Evolutionary conservation across 2,888 invertebrate genomes (phyloP).

Genomic region (Cartodere bifasciata): DNA sequence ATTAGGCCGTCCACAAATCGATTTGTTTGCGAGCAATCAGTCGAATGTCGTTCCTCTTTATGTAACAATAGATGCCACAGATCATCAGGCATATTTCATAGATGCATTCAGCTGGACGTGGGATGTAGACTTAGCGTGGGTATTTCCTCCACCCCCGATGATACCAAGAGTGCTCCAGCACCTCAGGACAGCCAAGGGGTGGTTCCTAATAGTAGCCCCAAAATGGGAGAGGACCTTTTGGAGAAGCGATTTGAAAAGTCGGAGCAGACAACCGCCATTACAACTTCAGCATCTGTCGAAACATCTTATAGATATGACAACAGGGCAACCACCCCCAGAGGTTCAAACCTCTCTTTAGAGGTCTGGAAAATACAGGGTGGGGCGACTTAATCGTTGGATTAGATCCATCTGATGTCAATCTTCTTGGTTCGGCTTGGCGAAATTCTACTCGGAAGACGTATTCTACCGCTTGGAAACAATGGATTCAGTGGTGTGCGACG

Average conservation of each 20-base stretch:
- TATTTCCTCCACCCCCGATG: conserved; percentile 23
- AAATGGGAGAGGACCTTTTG: conserved; percentile 21
- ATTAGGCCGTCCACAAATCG: conserved; percentile 13
- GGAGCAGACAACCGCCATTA: conserved; percentile 19
- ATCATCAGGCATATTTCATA: too few species aligned
- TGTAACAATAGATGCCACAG: conserved; percentile 9
- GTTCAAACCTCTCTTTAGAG: conserved; percentile 10
- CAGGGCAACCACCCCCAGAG: conserved; percentile 7
- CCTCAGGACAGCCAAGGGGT: conserved; percentile 17
- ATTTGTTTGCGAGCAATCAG: conserved; percentile 13
- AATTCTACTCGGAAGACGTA: background rate
- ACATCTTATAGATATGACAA: conserved; percentile 11
- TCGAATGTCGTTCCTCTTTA: conserved; percentile 13
- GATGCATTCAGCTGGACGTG: conserved; percentile 1
- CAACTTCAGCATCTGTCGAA: conserved; percentile 10
- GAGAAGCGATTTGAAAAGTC: conserved; percentile 20
- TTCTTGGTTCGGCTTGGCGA: background rate
- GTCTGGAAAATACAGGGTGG: conserved; percentile 1
- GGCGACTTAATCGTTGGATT: background rate
- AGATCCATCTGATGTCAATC: background rate
- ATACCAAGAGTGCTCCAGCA: conserved; percentile 20
- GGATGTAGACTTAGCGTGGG: conserved; percentile 13
- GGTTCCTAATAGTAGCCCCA: conserved; percentile 18
- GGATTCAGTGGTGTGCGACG: background rate
- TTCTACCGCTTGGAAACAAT: background rate